Conservation (phyloP, 2,797 vertebrate species). For the Microcaecilia unicolor region DNA sequence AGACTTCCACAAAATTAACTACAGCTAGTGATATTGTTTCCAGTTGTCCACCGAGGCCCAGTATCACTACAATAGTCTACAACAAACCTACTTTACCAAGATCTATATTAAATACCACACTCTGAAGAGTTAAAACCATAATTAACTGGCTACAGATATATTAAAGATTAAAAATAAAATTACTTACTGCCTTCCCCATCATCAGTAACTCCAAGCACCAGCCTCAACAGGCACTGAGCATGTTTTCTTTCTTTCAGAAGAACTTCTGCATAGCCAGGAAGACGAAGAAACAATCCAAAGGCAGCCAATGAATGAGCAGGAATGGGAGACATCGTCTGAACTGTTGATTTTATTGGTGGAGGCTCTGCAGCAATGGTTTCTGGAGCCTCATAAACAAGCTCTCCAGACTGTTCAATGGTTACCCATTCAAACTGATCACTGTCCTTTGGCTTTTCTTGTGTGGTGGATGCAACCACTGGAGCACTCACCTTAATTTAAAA, state of each 20-base stretch:
- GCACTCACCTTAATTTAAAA: constrained; percentile 78
- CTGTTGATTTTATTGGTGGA: constrained; percentile 86
- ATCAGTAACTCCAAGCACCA: constrained; percentile 94
- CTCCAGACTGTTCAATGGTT: constrained; percentile 94
- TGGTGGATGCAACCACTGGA: constrained; percentile 80
- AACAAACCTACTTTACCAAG: too few relatives aligned
- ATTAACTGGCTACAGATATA: too few relatives aligned
- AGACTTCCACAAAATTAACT: too few relatives aligned
- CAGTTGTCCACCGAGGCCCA: too few relatives aligned
- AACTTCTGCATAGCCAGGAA: constrained; percentile 95
- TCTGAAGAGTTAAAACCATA: too few relatives aligned
- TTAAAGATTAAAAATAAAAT: too few relatives aligned
- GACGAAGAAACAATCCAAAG: constrained; percentile 91
- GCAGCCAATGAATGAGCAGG: constrained; percentile 95
- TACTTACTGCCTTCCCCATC: constrained; percentile 98
- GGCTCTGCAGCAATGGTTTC: constrained; percentile 89
- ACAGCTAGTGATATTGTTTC: too few relatives aligned
- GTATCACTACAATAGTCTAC: too few relatives aligned
- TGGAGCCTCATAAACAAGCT: constrained; percentile 90
- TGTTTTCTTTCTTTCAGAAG: constrained; percentile 95
- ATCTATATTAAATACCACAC: too few relatives aligned
- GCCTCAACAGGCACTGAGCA: constrained; percentile 91
- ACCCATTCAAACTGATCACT: constrained; percentile 98
- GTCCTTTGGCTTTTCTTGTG: constrained; percentile 95
- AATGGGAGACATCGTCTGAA: constrained; percentile 95